phyloP scores from a whole-genome alignment of 2,113 vertebrate genomes.

The Taurulus bubalis region DNA sequence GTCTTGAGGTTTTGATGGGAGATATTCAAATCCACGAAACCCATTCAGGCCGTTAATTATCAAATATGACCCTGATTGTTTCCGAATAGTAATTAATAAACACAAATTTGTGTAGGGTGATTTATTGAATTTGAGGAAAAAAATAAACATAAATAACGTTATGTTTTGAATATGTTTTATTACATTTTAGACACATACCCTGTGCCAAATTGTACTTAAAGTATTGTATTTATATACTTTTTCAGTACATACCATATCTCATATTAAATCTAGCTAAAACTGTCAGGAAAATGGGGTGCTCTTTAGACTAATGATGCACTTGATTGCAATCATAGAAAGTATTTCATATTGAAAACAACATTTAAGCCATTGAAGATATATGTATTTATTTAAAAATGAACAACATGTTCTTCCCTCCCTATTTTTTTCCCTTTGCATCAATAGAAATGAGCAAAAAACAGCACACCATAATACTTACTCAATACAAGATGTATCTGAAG shows the following conservation, averaged over 20 bases:
- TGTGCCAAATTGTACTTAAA: too few species aligned
- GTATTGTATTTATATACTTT: too few species aligned
- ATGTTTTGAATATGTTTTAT: too few species aligned
- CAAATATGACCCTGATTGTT: too few species aligned
- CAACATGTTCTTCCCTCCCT: too few species aligned
- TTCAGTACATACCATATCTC: too few species aligned
- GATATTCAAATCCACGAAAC: background rate
- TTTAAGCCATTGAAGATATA: background rate
- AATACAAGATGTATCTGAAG: too few species aligned
- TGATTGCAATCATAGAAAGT: background rate
- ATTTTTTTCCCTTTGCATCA: background rate
- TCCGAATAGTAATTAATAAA: too few species aligned
- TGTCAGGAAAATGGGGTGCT: background rate
- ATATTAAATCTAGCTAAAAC: too few species aligned
- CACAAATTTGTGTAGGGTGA: background rate
- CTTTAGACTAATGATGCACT: background rate
- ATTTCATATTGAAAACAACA: background rate
- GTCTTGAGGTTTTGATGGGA: background rate
- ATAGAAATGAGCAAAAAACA: background rate
- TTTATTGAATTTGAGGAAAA: background rate
- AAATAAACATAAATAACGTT: too few species aligned
- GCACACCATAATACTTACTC: background rate
- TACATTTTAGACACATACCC: too few species aligned
- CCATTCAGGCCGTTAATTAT: background rate
- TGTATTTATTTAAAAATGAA: background rate